Percentiles rank a stretch among this genome's conserved stretches.
phyloP scores from a whole-genome alignment of 2,888 invertebrate species.

The Tridacna crocea region DNA sequence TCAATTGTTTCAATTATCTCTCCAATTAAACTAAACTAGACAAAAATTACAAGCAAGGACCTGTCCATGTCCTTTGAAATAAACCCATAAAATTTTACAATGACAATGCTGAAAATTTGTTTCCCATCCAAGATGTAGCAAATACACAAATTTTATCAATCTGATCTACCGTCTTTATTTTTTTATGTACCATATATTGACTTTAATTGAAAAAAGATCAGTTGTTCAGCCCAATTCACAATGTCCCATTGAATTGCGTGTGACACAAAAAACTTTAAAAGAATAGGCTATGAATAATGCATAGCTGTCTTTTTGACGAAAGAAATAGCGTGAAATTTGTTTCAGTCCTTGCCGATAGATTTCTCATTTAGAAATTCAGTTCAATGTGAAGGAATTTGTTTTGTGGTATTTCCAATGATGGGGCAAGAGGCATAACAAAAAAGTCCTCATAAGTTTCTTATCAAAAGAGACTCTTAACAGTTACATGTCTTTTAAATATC shows the following conservation, averaged over 20 bases:
- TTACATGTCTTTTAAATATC: no score
- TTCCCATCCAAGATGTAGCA: not conserved
- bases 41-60: no score
- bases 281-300: slow-evolving; percentile 30
- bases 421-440: no score
- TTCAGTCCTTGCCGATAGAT: not conserved
- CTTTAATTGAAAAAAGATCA: slow-evolving; percentile 34
- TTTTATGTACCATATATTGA: slow-evolving; percentile 40
- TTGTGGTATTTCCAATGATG: not conserved
- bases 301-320: slow-evolving; percentile 16
- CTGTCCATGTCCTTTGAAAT: no score
- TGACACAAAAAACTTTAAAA: slow-evolving; percentile 36
- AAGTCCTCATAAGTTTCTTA: no score
- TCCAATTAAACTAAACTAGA: no score
- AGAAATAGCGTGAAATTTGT: slow-evolving; percentile 17
- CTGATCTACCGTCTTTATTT: slow-evolving; percentile 21
- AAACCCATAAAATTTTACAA: not conserved
- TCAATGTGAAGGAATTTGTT: slow-evolving; percentile 11
- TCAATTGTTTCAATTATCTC: not conserved
- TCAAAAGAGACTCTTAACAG: no score
- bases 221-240: slow-evolving; percentile 26
- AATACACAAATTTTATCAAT: slow-evolving; percentile 25
- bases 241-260: slow-evolving; percentile 30
- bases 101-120: slow-evolving; percentile 19
- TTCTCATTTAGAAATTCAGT: slow-evolving; percentile 17